These are phyloP conservation scores for Aporophyla nigra DNA, from an alignment of 2,888 invertebrate species.

Conservation along the genomic window DNA sequence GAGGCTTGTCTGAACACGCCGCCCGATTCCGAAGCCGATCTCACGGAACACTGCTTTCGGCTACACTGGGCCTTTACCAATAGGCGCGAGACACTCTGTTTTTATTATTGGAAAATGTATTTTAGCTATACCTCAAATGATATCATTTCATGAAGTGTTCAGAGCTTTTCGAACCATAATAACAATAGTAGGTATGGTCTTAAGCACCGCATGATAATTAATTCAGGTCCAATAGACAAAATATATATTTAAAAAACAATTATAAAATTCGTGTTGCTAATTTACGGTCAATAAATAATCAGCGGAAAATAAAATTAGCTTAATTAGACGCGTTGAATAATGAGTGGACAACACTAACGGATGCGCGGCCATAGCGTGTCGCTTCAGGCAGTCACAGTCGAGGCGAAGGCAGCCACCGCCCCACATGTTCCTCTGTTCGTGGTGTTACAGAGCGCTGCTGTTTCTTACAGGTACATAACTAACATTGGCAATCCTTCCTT, in stretches of 20 bases:
- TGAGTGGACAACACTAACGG: slow-evolving; percentile 55
- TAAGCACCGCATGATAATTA: background rate
- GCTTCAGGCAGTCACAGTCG: slow-evolving; percentile 52
- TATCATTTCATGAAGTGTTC: background rate
- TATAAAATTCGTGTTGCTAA: slow-evolving; percentile 18
- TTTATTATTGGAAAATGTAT: slow-evolving; percentile 25
- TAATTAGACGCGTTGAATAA: slow-evolving; percentile 40
- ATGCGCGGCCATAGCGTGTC: slow-evolving; percentile 18
- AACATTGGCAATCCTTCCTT: slow-evolving; percentile 20
- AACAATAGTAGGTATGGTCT: background rate
- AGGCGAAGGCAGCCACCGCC: slow-evolving; percentile 46
- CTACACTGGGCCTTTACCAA: slow-evolving; percentile 65
- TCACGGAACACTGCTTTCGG: slow-evolving; percentile 81
- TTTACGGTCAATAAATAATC: slow-evolving; percentile 18
- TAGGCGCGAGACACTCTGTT: slow-evolving; percentile 56
- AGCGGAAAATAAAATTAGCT: slow-evolving; percentile 31
- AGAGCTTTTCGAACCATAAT: background rate
- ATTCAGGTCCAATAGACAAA: background rate
- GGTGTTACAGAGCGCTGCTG: slow-evolving; percentile 71
- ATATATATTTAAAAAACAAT: background rate
- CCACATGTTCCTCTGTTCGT: slow-evolving; percentile 75
- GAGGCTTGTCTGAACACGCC: slow-evolving; percentile 65
- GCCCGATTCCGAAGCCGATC: slow-evolving; percentile 72
- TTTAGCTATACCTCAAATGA: background rate
- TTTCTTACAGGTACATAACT: slow-evolving; percentile 69